These are phyloP conservation scores for Gambelia wislizenii DNA, from an alignment of 2,797 vertebrate species.

Conservation along the genomic window DNA sequence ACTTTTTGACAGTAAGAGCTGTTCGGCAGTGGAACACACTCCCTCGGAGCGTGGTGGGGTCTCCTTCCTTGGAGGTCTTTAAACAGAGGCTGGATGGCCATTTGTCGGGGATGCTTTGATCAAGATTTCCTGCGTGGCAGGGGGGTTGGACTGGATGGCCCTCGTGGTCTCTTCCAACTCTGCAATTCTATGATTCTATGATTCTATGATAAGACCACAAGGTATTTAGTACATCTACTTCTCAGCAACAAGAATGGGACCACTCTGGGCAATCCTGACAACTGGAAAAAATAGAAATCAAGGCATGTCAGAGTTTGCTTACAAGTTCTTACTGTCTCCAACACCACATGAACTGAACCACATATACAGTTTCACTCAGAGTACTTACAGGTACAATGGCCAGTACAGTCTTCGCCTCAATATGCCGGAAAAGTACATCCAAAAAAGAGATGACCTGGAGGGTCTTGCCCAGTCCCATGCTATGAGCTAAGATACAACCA, in stretches of 20 bases:
- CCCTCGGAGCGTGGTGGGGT: too few relatives aligned
- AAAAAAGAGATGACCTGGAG: conserved; percentile 98
- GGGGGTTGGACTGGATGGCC: too few relatives aligned
- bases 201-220: not conserved
- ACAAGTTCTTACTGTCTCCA: not conserved
- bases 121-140: too few relatives aligned
- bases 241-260: not conserved
- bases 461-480: conserved; percentile 98
- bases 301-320: not conserved
- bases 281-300: not conserved
- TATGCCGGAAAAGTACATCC: conserved; percentile 94
- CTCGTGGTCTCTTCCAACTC: too few relatives aligned
- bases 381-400: conserved; percentile 96
- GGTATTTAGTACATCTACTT: not conserved
- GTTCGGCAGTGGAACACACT: too few relatives aligned
- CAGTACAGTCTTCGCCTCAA: conserved; percentile 95
- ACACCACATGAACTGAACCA: conserved; percentile 21
- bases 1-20: too few relatives aligned
- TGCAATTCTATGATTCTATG: too few relatives aligned
- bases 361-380: not conserved
- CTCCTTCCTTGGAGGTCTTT: too few relatives aligned
- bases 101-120: too few relatives aligned
- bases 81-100: too few relatives aligned
- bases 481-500: conserved; percentile 98
- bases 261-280: conserved; percentile 32